A percentile compares a stretch with the other conserved stretches of the same genome.
Evolutionary conservation across 2,797 vertebrate genomes (phyloP).

Genomic region (Melanotaenia boesemani): DNA sequence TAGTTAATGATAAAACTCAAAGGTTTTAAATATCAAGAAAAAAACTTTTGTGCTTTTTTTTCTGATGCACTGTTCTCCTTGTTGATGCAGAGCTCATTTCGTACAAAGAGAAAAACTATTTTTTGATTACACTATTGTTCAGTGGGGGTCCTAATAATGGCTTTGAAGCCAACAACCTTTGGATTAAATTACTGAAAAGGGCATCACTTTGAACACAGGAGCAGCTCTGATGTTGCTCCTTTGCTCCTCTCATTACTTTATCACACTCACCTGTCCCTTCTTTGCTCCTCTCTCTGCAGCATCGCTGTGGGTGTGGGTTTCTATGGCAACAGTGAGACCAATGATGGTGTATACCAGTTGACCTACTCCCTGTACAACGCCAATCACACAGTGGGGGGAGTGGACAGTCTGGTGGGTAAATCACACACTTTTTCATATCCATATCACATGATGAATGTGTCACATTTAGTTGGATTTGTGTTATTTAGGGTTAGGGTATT

Average conservation of each 20-base stretch:
- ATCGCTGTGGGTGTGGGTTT: conserved; percentile 93
- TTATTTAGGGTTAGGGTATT: too few species aligned
- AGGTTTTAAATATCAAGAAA: not conserved
- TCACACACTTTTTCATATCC: not conserved
- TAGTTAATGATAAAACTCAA: not conserved
- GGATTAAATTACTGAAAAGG: conserved; percentile 2
- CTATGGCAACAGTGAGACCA: conserved; percentile 97
- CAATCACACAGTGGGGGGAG: conserved; percentile 91
- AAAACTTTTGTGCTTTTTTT: not conserved
- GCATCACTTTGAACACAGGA: not conserved
- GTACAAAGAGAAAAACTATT: not conserved
- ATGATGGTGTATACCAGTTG: conserved; percentile 93
- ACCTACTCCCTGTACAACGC: conserved; percentile 94
- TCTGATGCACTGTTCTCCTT: not conserved
- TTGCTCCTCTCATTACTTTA: conserved; percentile 40
- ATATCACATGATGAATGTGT: too few species aligned
- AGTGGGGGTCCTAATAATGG: not conserved
- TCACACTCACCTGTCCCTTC: conserved; percentile 47
- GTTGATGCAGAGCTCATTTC: not conserved
- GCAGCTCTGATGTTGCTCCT: not conserved
- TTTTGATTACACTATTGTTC: not conserved
- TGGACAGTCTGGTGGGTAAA: conserved; percentile 90
- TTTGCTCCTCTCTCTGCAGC: conserved; percentile 72
- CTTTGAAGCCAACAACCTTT: conserved; percentile 12
- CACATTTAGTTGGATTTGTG: too few species aligned